Conservation (phyloP, 2,888 invertebrate species). For the Colostygia pectinataria region DNA sequence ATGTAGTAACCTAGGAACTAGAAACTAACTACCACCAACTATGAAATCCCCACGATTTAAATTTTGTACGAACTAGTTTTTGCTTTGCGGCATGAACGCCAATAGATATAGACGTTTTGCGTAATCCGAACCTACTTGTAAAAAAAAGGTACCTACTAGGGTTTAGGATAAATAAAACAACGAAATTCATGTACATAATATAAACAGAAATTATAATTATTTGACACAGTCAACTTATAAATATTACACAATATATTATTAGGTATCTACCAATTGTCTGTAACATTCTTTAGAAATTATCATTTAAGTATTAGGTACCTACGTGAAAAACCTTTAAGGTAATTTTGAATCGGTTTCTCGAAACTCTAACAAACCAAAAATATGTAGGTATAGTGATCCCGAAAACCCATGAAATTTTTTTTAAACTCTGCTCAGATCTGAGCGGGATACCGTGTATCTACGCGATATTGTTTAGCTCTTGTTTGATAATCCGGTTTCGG, state of each 20-base stretch:
- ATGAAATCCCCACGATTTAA: too few species aligned
- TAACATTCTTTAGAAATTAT: conserved; percentile 41
- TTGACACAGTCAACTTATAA: conserved; percentile 78
- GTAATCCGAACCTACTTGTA: too few species aligned
- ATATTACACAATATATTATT: conserved; percentile 46
- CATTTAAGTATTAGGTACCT: too few species aligned
- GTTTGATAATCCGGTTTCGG: too few species aligned
- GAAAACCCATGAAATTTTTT: conserved; percentile 42
- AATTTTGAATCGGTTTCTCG: conserved; percentile 29
- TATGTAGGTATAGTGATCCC: conserved; percentile 40
- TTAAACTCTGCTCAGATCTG: too few species aligned
- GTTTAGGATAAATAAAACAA: conserved; percentile 54
- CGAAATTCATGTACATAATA: conserved; percentile 41
- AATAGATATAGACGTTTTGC: too few species aligned
- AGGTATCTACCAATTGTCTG: conserved; percentile 61
- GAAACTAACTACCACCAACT: too few species aligned
- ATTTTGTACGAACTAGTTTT: too few species aligned
- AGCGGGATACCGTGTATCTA: background rate
- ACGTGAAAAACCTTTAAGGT: conserved; percentile 46
- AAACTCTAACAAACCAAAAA: conserved; percentile 30
- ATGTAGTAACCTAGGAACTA: too few species aligned
- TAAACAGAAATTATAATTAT: conserved; percentile 77
- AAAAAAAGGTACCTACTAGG: too few species aligned
- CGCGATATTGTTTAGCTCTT: too few species aligned
- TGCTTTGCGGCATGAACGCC: too few species aligned